These are phyloP conservation scores for Drosophila algonquin DNA, from an alignment of 2,888 invertebrate genomes.

Conservation along the genomic window DNA sequence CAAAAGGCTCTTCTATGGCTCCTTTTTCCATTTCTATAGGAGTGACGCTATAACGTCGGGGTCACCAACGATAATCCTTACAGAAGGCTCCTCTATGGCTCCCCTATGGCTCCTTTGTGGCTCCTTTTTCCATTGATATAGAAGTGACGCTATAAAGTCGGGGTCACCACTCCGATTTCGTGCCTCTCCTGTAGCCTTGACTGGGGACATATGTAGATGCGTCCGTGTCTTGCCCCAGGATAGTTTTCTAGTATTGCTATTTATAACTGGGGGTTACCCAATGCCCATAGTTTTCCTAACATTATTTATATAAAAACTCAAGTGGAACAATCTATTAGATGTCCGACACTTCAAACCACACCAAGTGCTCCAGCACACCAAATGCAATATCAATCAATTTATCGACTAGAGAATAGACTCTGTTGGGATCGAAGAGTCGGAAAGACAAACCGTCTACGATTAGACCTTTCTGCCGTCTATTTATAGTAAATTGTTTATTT, in stretches of 20 bases:
- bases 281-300: conserved; percentile 11
- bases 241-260: conserved; percentile 20
- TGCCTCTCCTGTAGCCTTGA: too few species aligned
- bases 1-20: background rate
- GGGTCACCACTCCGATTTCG: too few species aligned
- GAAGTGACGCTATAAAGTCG: too few species aligned
- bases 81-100: background rate
- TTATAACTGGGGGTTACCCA: conserved; percentile 13
- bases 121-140: too few species aligned
- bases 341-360: conserved; percentile 12
- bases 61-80: background rate
- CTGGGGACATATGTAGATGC: too few species aligned
- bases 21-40: too few species aligned
- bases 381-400: conserved; percentile 28
- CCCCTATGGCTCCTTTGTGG: too few species aligned
- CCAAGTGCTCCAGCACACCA: conserved; percentile 8
- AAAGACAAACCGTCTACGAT: conserved; percentile 44
- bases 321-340: conserved; percentile 25
- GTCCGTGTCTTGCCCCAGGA: too few species aligned
- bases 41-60: too few species aligned
- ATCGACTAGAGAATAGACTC: conserved; percentile 15
- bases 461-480: conserved; percentile 47
- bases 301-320: conserved; percentile 14
- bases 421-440: conserved; percentile 10
- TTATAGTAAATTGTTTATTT: conserved; percentile 69